These are phyloP conservation scores for Drosophila malerkotliana DNA, from an alignment of 1,140 invertebrate genomes.

Conservation along the genomic window DNA sequence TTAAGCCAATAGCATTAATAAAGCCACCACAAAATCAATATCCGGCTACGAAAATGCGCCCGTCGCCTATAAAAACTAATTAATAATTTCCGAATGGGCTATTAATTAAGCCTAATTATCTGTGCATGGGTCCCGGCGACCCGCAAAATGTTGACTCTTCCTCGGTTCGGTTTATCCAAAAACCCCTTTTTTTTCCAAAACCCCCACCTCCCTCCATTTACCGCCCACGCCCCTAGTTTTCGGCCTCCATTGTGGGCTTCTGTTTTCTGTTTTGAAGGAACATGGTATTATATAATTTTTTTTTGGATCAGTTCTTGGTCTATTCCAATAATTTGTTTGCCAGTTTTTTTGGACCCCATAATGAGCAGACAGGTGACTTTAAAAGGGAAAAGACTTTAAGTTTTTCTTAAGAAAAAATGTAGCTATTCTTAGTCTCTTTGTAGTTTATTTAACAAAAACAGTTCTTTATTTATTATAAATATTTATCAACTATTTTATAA, in stretches of 20 bases:
- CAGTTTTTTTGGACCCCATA: slow-evolving; percentile 53
- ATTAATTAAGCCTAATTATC: slow-evolving; percentile 84
- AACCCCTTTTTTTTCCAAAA: slow-evolving; percentile 13
- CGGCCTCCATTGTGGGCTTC: not conserved
- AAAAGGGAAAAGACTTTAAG: no score
- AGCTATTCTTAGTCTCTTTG: no score
- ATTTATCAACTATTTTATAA: slow-evolving; percentile 1
- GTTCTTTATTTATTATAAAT: not conserved
- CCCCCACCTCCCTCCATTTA: not conserved
- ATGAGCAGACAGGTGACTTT: slow-evolving; percentile 24
- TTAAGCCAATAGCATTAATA: slow-evolving; percentile 84
- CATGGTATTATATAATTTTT: not conserved
- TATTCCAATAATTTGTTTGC: slow-evolving; percentile 55
- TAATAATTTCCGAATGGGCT: slow-evolving; percentile 84
- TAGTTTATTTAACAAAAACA: not conserved
- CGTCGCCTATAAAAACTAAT: slow-evolving; percentile 84
- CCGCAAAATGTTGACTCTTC: slow-evolving; percentile 71
- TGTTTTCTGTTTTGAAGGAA: not conserved
- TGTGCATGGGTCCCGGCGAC: slow-evolving; percentile 75
- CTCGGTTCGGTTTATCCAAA: not conserved
- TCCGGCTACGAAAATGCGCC: slow-evolving; percentile 83
- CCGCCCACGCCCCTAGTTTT: no score
- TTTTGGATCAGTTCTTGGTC: slow-evolving; percentile 2
- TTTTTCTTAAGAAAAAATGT: no score
- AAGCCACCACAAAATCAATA: slow-evolving; percentile 84